Base-by-base conservation (phyloP, 2,888 invertebrate genomes). In the Lordiphosa andalusiaca region DNA sequence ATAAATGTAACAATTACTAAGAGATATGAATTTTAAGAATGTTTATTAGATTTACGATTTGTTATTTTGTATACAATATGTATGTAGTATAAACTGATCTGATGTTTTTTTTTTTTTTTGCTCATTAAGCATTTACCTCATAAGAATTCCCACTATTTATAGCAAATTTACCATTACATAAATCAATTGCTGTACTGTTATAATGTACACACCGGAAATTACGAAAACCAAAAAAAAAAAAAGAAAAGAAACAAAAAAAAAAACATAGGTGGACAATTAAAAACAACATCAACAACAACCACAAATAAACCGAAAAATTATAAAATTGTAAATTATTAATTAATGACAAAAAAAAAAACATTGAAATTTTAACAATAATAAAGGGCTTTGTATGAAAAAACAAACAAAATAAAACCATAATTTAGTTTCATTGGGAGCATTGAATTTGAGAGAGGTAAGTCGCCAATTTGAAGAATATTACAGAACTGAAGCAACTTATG, bases 301-400 rank as follows among this genome's bases (percentile, higher is more conserved):
- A 50, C 30, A 44, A 57, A 48, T 51, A 53, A 38, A 63, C 46
- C 59, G 71, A 66, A 66, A 47, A 38, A 42, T 10, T 30, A 42
- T 39, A 70, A 69, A 71, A 67, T 60, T 83, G 84, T 83, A 83
- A 71, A 80, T 75, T 78, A 78, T 69, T 70, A 81, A 81, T 67
- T 81, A 69, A 76, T 61, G 58, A 76, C 36, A 44, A 49, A 54
- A 53, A 42, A 53, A 42, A 48, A 81, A 74, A 62, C 78, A 73
- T 75, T 69, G 74, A 69, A 77, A 82, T 74, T 85, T 84, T 71
- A 84, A 83, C 57, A 82, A 67, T 84, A 84, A 82, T 76, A 83
- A 85, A 77, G 85, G 73, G 83, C 85, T 85, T 85, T 84, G 83
- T 85, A 84, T 74, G 73, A 82, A 83, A 72, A 61, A 70, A 65